Percentiles rank a stretch among this genome's conserved stretches.
Evolutionary conservation across 2,113 vertebrate species (phyloP).

Genomic region (Nothobranchius furzeri): DNA sequence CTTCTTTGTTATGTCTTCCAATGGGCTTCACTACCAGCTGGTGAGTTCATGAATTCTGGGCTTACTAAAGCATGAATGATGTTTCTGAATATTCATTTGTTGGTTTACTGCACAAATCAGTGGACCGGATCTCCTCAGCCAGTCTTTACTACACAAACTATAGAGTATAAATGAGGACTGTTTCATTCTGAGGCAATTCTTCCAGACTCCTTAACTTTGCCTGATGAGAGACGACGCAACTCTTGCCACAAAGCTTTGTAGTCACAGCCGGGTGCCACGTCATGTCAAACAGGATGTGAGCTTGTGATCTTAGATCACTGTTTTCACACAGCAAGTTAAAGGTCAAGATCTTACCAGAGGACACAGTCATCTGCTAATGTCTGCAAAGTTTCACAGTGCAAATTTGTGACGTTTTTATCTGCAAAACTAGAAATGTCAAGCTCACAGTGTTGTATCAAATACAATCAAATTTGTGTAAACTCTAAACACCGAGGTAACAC

Average conservation of each 20-base stretch:
- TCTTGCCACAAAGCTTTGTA: constrained; percentile 33
- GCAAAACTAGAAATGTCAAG: neutral
- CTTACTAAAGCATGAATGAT: constrained; percentile 16
- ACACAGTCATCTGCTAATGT: constrained; percentile 9
- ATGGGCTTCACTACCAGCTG: constrained; percentile 14
- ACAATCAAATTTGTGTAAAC: no score
- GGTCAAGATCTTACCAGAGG: constrained; percentile 34
- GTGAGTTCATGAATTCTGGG: constrained; percentile 25
- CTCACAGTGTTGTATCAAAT: neutral
- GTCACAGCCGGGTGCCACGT: constrained; percentile 53
- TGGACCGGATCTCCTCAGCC: neutral
- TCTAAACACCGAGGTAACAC: no score
- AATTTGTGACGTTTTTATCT: neutral
- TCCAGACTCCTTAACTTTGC: constrained; percentile 14
- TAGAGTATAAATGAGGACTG: constrained; percentile 5
- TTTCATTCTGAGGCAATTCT: neutral
- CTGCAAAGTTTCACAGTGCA: constrained; percentile 10
- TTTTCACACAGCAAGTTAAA: constrained; percentile 48
- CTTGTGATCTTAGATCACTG: constrained; percentile 43
- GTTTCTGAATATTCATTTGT: constrained; percentile 19
- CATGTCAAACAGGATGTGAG: constrained; percentile 43
- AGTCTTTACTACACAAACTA: neutral
- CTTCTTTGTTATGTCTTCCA: constrained; percentile 34
- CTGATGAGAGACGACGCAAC: constrained; percentile 29
- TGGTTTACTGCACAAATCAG: constrained; percentile 3